phyloP scores from a whole-genome alignment of 92 coral and sea anemone genomes.

The Zoanthus solanderi region DNA sequence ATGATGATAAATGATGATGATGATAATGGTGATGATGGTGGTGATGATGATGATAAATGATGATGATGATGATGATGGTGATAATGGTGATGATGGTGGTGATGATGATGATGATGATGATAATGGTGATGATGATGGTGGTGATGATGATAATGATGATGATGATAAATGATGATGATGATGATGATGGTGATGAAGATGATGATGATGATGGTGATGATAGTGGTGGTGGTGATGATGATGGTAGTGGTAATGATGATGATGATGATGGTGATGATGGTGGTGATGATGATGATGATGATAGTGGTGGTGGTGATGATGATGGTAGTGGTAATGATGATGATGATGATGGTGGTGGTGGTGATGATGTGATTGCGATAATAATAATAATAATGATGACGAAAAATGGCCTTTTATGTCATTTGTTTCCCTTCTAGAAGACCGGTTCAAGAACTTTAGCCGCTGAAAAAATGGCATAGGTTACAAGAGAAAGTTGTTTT shows the following conservation, averaged over 20 bases:
- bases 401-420: too few species aligned
- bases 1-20: too few species aligned
- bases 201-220: neutral
- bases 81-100: neutral
- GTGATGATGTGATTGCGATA: neutral
- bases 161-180: neutral
- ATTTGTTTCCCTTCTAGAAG: neutral
- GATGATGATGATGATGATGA: neutral
- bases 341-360: neutral
- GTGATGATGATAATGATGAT: neutral
- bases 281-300: neutral
- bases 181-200: neutral
- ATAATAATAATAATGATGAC: neutral
- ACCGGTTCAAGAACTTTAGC: conserved; percentile 53
- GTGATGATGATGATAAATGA: neutral
- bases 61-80: neutral
- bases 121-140: neutral
- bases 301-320: neutral
- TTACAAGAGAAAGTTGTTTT: conserved; percentile 71
- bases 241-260: neutral
- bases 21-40: neutral
- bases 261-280: neutral
- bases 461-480: conserved; percentile 71
- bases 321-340: neutral
- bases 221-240: neutral